Evolutionary conservation across 2,797 vertebrate species (phyloP), one percentile per base, ranked within the genome.

Genomic region (Nannoperca australis): DNA sequence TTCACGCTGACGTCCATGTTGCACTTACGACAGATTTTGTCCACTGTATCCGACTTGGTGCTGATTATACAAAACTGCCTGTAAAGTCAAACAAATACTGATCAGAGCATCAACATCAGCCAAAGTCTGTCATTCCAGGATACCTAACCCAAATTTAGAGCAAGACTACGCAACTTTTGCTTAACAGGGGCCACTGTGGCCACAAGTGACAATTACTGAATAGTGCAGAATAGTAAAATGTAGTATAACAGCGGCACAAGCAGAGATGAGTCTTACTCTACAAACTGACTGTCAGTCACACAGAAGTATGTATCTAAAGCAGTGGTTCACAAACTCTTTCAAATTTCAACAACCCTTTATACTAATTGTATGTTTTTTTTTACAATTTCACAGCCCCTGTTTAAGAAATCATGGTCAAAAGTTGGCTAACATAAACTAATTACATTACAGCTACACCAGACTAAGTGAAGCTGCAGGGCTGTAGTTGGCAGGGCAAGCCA

Each of bases 311-410:
- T 32, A 20, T 30, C 5, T 45, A 6, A 44, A 69, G 49, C 22
- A 36, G 42, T n/a, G 27, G 42, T 56, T 73, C 30, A 7, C 32
- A 62, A 73, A 60, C 15, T 2, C 66, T 56, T 78, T 63, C 17
- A 47, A 36, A 45, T 15, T 30, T 22, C 7, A 32, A 40, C 42
- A 34, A 7, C 12, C 11, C 17, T 44, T 69, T 49, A 14, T 22
- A 27, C 32, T 1, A n/a, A 68, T 67, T 51, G 32, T 34, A 5
- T 34, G 32, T 34, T 15, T 45, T 7, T 2, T 20, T 34, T 32
- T 8, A 6, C 12, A 60, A 12, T 42, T 42, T 42, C 12, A 3
- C 13, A 13, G 42, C 42, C 17, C 42, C 42, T 15, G 14, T 44
- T 44, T 15, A 44, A 5, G 14, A 44, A 44, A 5, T 44, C 5